Conservation (phyloP, 64 coral and sea anemone genomes). For the Stichodactyla mertensii region DNA sequence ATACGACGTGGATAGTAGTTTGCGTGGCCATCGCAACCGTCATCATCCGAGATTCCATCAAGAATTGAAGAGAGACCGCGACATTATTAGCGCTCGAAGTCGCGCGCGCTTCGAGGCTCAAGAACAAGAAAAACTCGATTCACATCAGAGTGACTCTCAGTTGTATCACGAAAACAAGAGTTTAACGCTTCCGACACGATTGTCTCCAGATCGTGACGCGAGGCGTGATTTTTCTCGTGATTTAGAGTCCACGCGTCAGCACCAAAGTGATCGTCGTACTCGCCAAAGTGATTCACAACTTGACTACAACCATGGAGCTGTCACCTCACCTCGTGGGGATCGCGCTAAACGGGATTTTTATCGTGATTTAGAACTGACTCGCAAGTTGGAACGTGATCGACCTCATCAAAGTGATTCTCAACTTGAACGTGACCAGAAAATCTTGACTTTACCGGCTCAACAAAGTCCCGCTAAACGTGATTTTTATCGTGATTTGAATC, state of each 20-base stretch:
- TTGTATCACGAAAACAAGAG: neutral
- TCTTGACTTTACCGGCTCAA: neutral
- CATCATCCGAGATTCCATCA: constrained; percentile 12
- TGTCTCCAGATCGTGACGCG: neutral
- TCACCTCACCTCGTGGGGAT: neutral
- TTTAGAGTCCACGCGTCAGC: neutral
- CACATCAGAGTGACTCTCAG: constrained; percentile 15
- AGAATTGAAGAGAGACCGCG: constrained; percentile 12
- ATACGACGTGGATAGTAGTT: neutral
- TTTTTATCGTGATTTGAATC: neutral
- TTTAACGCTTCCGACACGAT: neutral
- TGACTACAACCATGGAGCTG: neutral
- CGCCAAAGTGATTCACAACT: neutral
- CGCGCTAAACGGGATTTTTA: constrained; percentile 9
- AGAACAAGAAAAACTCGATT: neutral
- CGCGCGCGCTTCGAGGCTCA: neutral
- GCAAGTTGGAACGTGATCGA: neutral
- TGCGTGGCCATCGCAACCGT: neutral
- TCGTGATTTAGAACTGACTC: constrained; percentile 1
- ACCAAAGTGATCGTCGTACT: neutral
- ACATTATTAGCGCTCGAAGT: neutral
- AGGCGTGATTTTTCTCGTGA: constrained; percentile 16
- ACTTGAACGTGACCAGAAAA: neutral
- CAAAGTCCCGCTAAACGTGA: neutral
- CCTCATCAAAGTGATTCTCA: neutral